Base-by-base conservation (phyloP, 1,140 invertebrate species). In the Pachypsylla venusta region DNA sequence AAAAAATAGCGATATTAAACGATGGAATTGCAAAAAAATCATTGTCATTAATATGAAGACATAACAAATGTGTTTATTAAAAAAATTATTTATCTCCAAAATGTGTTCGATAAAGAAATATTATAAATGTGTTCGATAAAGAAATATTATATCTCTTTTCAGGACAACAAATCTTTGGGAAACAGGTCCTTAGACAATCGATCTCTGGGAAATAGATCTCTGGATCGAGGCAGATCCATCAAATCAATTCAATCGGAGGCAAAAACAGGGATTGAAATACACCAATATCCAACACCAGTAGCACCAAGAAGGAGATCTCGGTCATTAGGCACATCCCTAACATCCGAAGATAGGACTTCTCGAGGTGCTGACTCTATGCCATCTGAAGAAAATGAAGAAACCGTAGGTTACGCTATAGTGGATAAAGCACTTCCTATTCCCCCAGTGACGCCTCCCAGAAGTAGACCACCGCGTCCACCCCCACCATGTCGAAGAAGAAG, bases 321-420 rank as follows among this genome's bases (percentile, higher is more conserved):
- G 24, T 83, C 83, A 0, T 69, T 77, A 56, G 74, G 74, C 1
- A 77, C 79, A 1, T 80, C 79, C 0, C 62, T 79, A 12, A 76
- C 75, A 2, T 70, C 69, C 58, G 83, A 85, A 56, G 81, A 84
- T 58, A 74, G 81, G 19, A 83, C 81, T 1, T 85, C 82, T 0
- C 76, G 79, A 58, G 83, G 81, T 1, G 81, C 81, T 2, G 82
- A 85, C 56, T 85, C 83, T 1, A 65, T 79, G 16, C 74, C 68
- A 10, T 66, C 76, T 35, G 76, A 74, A 60, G 65, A 68, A 25
- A 71, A 75, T 28, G 73, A 71, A 61, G 70, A 74, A 59, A 65
- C 68, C 20, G 71, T 74, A 22, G 81, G 81, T 10, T 85, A 85
- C 62, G 81, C 82, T 5, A 74, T 79, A 3, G 80, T 84, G 2